Base-by-base conservation (phyloP, 2,797 vertebrate genomes). In the Orientallactaga sibirica region DNA sequence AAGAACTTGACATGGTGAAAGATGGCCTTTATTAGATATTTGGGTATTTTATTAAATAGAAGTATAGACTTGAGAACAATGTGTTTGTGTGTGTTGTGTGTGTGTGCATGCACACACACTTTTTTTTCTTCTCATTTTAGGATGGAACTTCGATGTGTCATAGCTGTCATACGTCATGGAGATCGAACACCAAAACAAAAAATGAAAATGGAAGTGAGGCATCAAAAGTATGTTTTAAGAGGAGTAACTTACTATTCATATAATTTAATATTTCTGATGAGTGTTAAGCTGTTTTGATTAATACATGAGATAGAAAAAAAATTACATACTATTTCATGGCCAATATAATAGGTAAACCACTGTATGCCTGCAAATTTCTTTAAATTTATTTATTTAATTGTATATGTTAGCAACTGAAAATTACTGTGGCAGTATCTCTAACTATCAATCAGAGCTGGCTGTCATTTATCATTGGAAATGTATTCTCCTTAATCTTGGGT, bases 131-230 rank as follows among this genome's bases (percentile, higher is more conserved):
- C 81, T 78, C 41, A 88, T 96, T 98, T 97, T 92, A 99, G 99
- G 99, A 99, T 99, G 99, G 99, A 99, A 94, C 98, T 99, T 76
- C 98, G 99, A 43, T 99, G 99, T 98, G 99, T 99, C 70, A 99
- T 99, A 93, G 99, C 99, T 93, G 99, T 99, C 87, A 99, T 99
- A 97, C 98, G 99, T 76, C 99, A 99, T 71, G 99, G 99, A 55
- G 99, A 99, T 97, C 97, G 99, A 95, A 99, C 99, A 85, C 99
- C 99, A 90, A 99, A 99, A 92, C 99, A 99, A 95, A 99, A 99
- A 98, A 99, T 99, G 99, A 99, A 99, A 98, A 99, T 99, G 99
- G 99, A 99, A 98, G 99, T 99, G 96, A 98, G 99, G 70, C 99
- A 99, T 97, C 99, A 99, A 89, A 98, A 98, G 99, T 99, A 97